phyloP scores from a whole-genome alignment of 2,797 vertebrate genomes.

The Hybognathus amarus region DNA sequence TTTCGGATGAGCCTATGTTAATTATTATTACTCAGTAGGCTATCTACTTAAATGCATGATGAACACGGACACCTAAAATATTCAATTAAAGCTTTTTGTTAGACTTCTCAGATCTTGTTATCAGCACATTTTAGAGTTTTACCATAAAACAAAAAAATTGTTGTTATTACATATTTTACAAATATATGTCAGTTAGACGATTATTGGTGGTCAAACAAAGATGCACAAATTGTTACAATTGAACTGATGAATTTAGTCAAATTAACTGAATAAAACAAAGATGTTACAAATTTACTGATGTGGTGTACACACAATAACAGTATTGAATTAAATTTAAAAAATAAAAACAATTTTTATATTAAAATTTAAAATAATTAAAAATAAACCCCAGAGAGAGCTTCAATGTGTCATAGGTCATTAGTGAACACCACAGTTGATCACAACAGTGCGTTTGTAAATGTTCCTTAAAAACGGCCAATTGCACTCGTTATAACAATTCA shows the following conservation, averaged over 20 bases:
- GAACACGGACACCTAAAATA: no score
- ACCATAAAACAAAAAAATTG: neutral
- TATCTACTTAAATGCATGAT: no score
- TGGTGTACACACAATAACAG: neutral
- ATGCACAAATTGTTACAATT: no score
- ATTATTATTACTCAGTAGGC: no score
- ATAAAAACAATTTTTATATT: no score
- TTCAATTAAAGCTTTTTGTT: neutral
- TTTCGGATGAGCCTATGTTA: no score
- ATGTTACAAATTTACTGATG: neutral
- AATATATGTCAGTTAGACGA: neutral
- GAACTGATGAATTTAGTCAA: no score
- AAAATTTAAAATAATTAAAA: neutral
- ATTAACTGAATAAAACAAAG: no score
- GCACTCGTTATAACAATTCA: slow-evolving; percentile 52
- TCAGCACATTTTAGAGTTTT: neutral
- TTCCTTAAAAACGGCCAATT: slow-evolving; percentile 63
- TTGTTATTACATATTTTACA: neutral
- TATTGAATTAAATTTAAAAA: neutral
- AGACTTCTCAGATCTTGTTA: neutral
- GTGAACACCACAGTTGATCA: neutral
- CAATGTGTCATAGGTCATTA: neutral
- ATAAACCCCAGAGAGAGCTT: neutral
- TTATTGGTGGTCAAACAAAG: neutral
- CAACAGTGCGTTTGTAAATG: neutral